A percentile compares a stretch with the other conserved stretches of the same genome.
Conservation (phyloP, 2,888 invertebrate species). For the Gnatocerus cornutus region DNA sequence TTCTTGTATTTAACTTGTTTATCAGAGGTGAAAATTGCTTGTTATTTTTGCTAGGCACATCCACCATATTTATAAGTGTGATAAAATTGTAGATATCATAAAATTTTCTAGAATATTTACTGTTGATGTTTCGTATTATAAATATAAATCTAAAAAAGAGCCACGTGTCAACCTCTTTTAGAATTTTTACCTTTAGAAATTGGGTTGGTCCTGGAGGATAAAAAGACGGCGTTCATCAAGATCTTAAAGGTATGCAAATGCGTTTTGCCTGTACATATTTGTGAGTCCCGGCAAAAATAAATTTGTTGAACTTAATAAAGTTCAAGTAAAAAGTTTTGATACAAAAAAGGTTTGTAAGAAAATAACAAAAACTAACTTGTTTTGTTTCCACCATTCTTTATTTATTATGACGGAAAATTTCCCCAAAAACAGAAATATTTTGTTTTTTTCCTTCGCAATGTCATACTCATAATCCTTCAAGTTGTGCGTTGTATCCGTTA, state of each 20-base stretch:
- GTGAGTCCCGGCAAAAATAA: neutral
- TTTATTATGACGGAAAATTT: neutral
- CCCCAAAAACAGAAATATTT: neutral
- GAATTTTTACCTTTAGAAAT: neutral
- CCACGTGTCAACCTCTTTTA: too few relatives aligned
- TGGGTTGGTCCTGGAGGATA: neutral
- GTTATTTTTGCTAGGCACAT: too few relatives aligned
- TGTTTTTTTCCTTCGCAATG: slow-evolving; percentile 8
- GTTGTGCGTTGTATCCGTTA: slow-evolving; percentile 2
- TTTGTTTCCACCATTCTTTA: neutral
- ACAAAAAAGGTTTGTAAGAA: too few relatives aligned
- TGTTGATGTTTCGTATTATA: too few relatives aligned
- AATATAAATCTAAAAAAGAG: too few relatives aligned
- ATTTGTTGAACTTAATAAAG: too few relatives aligned
- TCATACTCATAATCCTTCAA: slow-evolving; percentile 7
- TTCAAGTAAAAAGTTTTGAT: neutral
- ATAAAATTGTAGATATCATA: too few relatives aligned
- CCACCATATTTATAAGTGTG: too few relatives aligned
- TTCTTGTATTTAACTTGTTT: too few relatives aligned
- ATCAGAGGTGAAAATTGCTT: too few relatives aligned
- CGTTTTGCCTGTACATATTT: neutral
- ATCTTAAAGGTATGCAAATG: neutral
- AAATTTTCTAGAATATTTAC: too few relatives aligned
- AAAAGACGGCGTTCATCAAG: slow-evolving; percentile 1
- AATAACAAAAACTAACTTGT: neutral